phyloP scores from a whole-genome alignment of 2,113 vertebrate genomes.

The Trochalopteron elliotii region DNA sequence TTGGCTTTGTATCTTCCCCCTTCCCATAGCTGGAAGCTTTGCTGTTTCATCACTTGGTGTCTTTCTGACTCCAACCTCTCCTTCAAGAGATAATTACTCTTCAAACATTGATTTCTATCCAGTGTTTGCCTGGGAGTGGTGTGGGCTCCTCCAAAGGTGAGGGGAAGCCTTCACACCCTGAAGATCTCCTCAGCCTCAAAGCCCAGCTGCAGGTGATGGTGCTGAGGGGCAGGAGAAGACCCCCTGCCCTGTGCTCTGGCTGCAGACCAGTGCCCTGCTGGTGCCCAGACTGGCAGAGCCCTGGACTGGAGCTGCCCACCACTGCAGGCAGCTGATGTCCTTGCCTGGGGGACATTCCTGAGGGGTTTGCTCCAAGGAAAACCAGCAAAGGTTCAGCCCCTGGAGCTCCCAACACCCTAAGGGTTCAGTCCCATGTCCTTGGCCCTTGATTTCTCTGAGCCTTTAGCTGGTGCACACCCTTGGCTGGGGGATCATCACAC shows the following conservation, averaged over 20 bases:
- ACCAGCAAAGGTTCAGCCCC: not conserved
- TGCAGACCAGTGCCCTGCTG: not conserved
- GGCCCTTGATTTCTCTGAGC: not conserved
- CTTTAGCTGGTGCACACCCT: not conserved
- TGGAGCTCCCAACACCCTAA: not conserved
- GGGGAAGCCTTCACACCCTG: not conserved
- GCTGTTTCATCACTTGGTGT: not conserved
- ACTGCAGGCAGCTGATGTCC: not conserved
- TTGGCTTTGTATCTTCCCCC: not conserved
- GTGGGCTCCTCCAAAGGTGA: not conserved
- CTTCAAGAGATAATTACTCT: not conserved
- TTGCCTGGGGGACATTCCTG: not conserved
- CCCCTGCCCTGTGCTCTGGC: not conserved
- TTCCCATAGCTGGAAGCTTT: not conserved
- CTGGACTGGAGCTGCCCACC: not conserved
- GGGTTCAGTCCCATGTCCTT: not conserved
- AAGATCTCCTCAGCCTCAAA: not conserved
- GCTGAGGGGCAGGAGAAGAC: not conserved
- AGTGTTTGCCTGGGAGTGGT: not conserved
- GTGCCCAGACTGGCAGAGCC: not conserved
- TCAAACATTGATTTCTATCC: accelerated
- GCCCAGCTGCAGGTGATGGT: not conserved
- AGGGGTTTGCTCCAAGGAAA: not conserved
- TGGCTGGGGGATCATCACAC: not conserved
- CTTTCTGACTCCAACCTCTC: not conserved